Conservation (phyloP, 1,140 invertebrate genomes). For the Bombus sylvicola region DNA sequence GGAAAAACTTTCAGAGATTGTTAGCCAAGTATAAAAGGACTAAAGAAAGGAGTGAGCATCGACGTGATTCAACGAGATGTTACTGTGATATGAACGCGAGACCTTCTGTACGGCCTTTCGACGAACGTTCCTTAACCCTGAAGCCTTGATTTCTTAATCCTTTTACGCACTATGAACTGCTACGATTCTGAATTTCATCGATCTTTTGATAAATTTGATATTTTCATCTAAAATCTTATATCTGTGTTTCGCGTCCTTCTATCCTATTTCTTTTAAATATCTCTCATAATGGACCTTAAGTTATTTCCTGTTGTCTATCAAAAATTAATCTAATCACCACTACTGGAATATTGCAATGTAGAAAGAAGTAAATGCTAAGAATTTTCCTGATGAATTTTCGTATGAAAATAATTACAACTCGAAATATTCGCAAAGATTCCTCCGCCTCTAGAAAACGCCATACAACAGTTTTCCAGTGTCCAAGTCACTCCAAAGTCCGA, state of each 20-base stretch:
- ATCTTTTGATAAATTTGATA: background rate
- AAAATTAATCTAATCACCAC: background rate
- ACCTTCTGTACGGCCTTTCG: conserved; percentile 43
- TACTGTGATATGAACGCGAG: conserved; percentile 1
- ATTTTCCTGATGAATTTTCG: background rate
- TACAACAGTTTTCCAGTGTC: background rate
- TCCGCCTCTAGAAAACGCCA: background rate
- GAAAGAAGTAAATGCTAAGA: background rate
- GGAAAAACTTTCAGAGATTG: conserved; percentile 33
- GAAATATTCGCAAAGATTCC: background rate
- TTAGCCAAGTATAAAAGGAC: conserved; percentile 3
- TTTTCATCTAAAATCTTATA: no score
- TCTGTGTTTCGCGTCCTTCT: background rate
- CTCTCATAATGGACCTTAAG: background rate
- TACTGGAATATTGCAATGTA: background rate
- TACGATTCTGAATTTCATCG: background rate
- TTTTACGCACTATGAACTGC: no score
- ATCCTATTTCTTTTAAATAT: background rate
- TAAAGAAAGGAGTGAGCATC: conserved; percentile 27
- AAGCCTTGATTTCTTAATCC: background rate
- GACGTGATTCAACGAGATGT: conserved; percentile 54
- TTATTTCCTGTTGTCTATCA: background rate
- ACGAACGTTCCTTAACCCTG: conserved; percentile 7
- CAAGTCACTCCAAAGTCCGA: background rate
- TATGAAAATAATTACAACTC: background rate